phyloP scores from a whole-genome alignment of 2,113 vertebrate genomes.

The Mastomys coucha region DNA sequence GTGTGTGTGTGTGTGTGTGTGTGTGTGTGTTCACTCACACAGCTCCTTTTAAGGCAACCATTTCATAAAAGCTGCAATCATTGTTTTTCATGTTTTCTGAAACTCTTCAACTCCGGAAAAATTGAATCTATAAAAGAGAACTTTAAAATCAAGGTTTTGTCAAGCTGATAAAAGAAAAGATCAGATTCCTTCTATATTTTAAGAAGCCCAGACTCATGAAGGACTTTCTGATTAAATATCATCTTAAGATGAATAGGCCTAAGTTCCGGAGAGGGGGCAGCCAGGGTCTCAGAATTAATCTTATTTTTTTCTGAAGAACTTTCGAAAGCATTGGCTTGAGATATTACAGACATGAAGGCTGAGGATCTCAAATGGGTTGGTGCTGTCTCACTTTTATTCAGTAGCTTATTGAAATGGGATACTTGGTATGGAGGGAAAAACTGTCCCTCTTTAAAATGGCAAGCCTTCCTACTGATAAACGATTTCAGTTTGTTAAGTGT shows the following conservation, averaged over 20 bases:
- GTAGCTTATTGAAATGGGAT: not conserved
- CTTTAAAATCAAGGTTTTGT: not conserved
- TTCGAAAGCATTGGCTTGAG: not conserved
- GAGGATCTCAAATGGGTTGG: not conserved
- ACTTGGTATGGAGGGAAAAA: not conserved
- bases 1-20: not conserved
- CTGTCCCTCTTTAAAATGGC: not conserved
- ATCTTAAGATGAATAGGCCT: not conserved
- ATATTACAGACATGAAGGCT: too few species aligned
- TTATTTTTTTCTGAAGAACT: not conserved
- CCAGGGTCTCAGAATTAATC: not conserved
- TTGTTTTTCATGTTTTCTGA: constrained; percentile 45
- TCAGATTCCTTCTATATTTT: not conserved
- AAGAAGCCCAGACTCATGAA: not conserved
- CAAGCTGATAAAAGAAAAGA: not conserved
- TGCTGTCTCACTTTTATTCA: not conserved
- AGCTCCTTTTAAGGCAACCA: not conserved
- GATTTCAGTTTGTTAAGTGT: not conserved
- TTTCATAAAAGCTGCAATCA: not conserved
- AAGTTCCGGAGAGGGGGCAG: not conserved
- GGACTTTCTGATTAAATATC: not conserved
- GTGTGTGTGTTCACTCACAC: not conserved
- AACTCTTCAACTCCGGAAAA: constrained; percentile 3
- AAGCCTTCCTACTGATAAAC: not conserved
- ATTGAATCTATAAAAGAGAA: not conserved